Base-by-base conservation (phyloP, 1,140 invertebrate genomes). In the Ectropis grisescens region DNA sequence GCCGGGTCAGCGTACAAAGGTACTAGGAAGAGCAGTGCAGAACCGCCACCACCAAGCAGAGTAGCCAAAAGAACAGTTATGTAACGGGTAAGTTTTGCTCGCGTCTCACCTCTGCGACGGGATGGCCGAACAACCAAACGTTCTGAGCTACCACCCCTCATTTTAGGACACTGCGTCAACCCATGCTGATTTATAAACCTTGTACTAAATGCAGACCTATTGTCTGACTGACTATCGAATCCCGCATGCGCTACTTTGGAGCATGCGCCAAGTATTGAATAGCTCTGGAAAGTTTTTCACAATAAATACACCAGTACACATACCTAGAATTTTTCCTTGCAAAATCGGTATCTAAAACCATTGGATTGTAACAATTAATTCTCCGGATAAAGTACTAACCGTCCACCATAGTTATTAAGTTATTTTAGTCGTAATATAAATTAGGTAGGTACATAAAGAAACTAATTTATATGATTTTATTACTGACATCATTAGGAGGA, bases 1-100 rank as follows among this genome's bases (percentile, higher is more conserved):
- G 93, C 93, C 13, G 93, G 93, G 75, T 96, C 91, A 24, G 94
- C 92, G 76, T 95, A 93, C n/a, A 95, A 84, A 26, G 93, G 93
- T 26, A 95, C 92, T 26, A 95, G 84, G 79, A 96, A 95, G 19
- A 95, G 85, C 14, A 95, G 84, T 1, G 92, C 91, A 13, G 92
- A 91, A 23, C 91, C 91, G 22, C 92, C 91, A 29, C 90, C 90
- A 45, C 93, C 90, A 24, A 93, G 88, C 32, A 91, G 85, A 53
- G 93, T 85, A 25, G 89, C 91, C 40, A 94, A 82, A 41, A 90
- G 86, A 30, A 91, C 90, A 32, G 92, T 93, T 37, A 90, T 88
- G 79, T 93, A 93, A 58, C 93, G 90, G 41, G 89, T 87, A 41
- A 89, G 85, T 69, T 88, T 87, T 72, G 93, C 90, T 44, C 91